Base-by-base conservation (phyloP, 2,797 vertebrate genomes). In the Aldrovandia affinis region DNA sequence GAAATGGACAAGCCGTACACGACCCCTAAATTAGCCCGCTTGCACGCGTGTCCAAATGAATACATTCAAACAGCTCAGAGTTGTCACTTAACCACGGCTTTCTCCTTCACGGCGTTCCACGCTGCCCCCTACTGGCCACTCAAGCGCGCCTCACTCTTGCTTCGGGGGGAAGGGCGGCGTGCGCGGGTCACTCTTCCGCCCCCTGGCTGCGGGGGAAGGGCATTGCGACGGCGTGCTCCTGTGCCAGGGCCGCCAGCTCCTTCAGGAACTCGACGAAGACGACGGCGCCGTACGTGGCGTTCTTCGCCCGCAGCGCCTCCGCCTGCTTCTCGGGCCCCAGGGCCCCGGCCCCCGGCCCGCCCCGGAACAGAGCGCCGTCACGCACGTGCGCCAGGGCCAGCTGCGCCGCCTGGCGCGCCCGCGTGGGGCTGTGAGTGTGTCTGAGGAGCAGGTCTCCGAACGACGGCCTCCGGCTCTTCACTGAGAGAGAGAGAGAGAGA, bases 261-360 rank as follows among this genome's bases (percentile, higher is more conserved):
- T 99, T 99, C 84, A 99, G 96, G 94, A 99, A 99, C 93, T 99
- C 98, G 0, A 96, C 95, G 93, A 99, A 99, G 93, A 99, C 96
- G 83, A 99, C 97, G 0, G 98, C 96, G 52, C 97, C 97, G 95
- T 99, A 99, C 75, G 99, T 98, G 0, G 97, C 97, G 55, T 99
- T 99, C 93, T 97, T 98, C 83, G 98, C 97, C 0, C 97, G 95
- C 87, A 98, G 95, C 0, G 97, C 97, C 90, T 99, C 97, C 0
- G 96, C 96, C 89, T 98, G 97, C 87, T 95, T 96, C 92, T 97
- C 97, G 86, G 96, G 84, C 36, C 92, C 63, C 84, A 0, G 92
- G 90, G 0, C 87, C 42, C 0, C 91, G 89, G 61, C 92, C 88
- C 0, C 80, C 63, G 2, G 2, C 0, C 91, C 88, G 0, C 95